Base-by-base conservation (phyloP, 1,140 invertebrate species). In the Hycleus phaleratus region DNA sequence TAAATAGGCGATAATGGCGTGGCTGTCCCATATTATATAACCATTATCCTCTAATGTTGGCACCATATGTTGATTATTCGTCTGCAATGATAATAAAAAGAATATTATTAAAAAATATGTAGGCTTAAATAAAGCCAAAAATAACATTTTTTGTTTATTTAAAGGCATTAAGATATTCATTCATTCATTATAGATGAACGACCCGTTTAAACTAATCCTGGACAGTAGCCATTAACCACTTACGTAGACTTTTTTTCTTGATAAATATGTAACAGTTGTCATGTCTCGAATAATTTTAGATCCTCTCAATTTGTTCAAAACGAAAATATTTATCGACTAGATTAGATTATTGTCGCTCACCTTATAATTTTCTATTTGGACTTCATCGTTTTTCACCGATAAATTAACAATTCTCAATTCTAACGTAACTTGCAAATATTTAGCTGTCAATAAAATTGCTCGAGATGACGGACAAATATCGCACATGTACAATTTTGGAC, bases 61-160 rank as follows among this genome's bases (percentile, higher is more conserved):
- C 58, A 87, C 76, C 1, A 81, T 82, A 59, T 86, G 83, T 66
- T 85, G 82, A n/a, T 82, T 82, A 74, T 85, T 86, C 53, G 79
- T 72, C 76, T 74, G 59, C 7, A 64, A 67, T 44, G 26, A 40
- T 44, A 52, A 52, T 52, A 52, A 43, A 18, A 18, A 1, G 18
- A 8, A 8, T 25, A 4, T 43, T 52, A 24, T 46, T 46, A 18
- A 18, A 18, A 18, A 18, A 18, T 18, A 18, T 18, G 18, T 18
- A 1, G 18, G 18, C 18, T 1, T 32, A 32, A 7, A 32, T 5
- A 32, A 47, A 38, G 42, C 18, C 11, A 26, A 1, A 9, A 32
- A 45, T 45, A 45, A 53, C 46, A 45, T 42, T 26, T 49, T 12
- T 40, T 18, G 50, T 18, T 46, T 53, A 53, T 53, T 53, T 53